Evolutionary conservation across 2,113 vertebrate species (phyloP), one percentile per base, ranked within the genome.

Genomic region (Pelecanus crispus): DNA sequence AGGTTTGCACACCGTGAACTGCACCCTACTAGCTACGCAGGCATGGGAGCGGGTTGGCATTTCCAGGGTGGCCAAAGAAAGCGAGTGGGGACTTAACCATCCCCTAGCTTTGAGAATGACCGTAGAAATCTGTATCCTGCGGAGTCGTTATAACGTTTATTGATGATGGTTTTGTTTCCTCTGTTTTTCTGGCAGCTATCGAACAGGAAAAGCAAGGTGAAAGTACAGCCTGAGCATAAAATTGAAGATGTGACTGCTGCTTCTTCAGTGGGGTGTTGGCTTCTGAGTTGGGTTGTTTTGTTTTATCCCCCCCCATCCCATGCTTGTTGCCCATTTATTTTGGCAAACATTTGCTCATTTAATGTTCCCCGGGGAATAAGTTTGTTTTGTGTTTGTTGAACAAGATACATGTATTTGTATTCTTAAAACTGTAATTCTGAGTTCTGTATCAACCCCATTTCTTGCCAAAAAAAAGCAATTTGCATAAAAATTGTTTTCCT

Each of bases 171-270:
- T 80, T 84, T 92, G 31, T 95, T 96, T 92, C 86, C 77, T 74
- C 47, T 91, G 21, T 94, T 95, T 94, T 44, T 81, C 84, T 95
- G 86, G 72, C 95, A 98, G 96, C 95, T 68, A 97, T 97, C 1
- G 97, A 98, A 96, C 97, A 98, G 90, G 97, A 98, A 97, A 98
- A 97, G 68, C 96, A 97, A 92, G 96, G 95, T 50, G 97, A 98
- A 96, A 97, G 92, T 34, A 90, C 96, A 74, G 92, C 97, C 88
- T 98, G 93, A 97, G 52, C 4, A 1, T 19, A 47, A 80, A 79
- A 55, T 18, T 44, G 94, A 96, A 90, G 93, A 97, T 93, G 95
- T 81, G 72, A 87, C 86, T 91, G 45, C 86, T 73, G 95, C 90
- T 97, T 94, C 98, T 97, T 79, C 98, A 98, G 98, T 79, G 95